Base-by-base conservation (phyloP, 2,113 vertebrate species). In the Pimephales promelas region DNA sequence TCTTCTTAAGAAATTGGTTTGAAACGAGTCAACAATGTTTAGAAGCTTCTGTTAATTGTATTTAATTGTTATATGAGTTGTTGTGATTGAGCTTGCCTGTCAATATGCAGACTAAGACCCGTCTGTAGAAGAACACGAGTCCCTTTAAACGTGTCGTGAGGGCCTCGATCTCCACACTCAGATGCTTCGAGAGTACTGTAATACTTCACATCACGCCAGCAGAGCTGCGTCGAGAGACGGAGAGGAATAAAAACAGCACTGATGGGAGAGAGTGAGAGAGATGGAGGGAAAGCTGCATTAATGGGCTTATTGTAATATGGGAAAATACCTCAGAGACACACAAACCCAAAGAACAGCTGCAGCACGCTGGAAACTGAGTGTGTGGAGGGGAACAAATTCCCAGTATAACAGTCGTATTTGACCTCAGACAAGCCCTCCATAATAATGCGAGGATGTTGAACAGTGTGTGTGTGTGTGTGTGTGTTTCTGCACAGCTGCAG, bases 401-500 rank as follows among this genome's bases (percentile, higher is more conserved):
- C 62, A 61, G 61, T 77, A 77, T 82, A 85, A 85, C 66, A 74
- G 79, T 64, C 45, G 52, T 76, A 54, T 40, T 52, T 66, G 73
- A 68, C 74, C 61, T 28, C 20, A 83, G 73, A 83, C 61, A 54
- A 83, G 82, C 74, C 70, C 24, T 77, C 61, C 61, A 64, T 78
- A 78, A 64, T 68, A 70, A 77, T 45, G 82, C 0, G 13, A n/a
- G 26, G 10, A 54, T 61, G 59, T 47, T 36, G 34, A 36, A 36
- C 6, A 36, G 34, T 56, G 36, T 47, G 45, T 47, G 45, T 47
- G 45, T 47, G 45, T 84, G 66, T 79, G 31, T 75, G 64, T 70
- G 85, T 57, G 77, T 87, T 62, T 61, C 45, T 82, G 86, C 83
- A 83, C 85, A 86, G 85, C 85, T 86, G 85, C 85, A 86, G 47